Evolutionary conservation across 2,797 vertebrate species (phyloP).

Genomic region (Aplochiton taeniatus): DNA sequence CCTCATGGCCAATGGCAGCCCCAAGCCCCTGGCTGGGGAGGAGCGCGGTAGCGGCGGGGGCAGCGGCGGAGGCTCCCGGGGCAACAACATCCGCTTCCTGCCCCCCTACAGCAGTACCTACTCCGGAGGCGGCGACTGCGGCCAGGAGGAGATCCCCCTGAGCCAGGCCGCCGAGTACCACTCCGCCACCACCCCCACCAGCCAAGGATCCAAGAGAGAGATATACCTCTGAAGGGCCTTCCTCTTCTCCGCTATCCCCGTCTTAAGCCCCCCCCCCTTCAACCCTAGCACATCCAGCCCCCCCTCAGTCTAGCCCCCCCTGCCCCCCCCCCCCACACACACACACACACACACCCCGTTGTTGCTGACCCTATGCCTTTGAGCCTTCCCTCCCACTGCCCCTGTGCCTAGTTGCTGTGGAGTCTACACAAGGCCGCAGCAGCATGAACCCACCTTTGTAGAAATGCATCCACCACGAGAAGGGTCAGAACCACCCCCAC

Average conservation of each 20-base stretch:
- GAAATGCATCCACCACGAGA: slow-evolving; percentile 78
- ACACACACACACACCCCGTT: slow-evolving; percentile 5
- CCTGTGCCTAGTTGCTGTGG: slow-evolving; percentile 90
- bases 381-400: slow-evolving; percentile 49
- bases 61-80: slow-evolving; percentile 84
- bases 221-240: slow-evolving; percentile 92
- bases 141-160: slow-evolving; percentile 94
- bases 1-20: slow-evolving; percentile 89
- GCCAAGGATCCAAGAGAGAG: slow-evolving; percentile 95
- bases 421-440: slow-evolving; percentile 26
- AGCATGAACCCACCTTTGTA: slow-evolving; percentile 53
- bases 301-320: not conserved
- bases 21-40: slow-evolving; percentile 84
- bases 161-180: slow-evolving; percentile 94
- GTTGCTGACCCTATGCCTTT: slow-evolving; percentile 33
- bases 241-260: slow-evolving; percentile 26
- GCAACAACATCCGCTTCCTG: slow-evolving; percentile 95
- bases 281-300: slow-evolving; percentile 27
- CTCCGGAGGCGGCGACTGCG: slow-evolving; percentile 89
- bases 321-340: slow-evolving; percentile 18
- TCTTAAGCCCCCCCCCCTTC: not conserved
- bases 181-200: slow-evolving; percentile 85
- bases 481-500: slow-evolving; percentile 60
- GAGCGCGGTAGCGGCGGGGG: slow-evolving; percentile 84
- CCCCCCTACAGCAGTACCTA: slow-evolving; percentile 97